phyloP scores from a whole-genome alignment of 1,140 invertebrate species.

The Macrocentrus cingulum region DNA sequence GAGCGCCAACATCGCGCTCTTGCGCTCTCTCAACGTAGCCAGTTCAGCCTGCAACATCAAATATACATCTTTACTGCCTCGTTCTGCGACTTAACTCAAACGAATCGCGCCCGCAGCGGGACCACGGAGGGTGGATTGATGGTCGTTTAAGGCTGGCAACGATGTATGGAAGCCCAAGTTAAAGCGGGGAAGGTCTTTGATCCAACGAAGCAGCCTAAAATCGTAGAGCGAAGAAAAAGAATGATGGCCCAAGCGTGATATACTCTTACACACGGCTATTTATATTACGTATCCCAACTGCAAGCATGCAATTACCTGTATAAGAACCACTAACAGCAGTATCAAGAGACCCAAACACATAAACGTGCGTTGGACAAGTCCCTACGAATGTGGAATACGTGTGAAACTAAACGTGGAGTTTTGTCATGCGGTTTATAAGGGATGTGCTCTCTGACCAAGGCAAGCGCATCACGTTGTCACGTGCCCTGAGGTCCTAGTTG shows the following conservation, averaged over 20 bases:
- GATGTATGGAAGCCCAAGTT: slow-evolving; percentile 14
- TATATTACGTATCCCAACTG: too few species aligned
- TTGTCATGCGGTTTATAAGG: slow-evolving; percentile 9
- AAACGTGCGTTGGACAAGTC: slow-evolving; percentile 12
- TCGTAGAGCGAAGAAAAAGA: neutral
- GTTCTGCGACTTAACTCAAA: slow-evolving; percentile 40
- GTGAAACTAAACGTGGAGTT: too few species aligned
- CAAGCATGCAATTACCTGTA: too few species aligned
- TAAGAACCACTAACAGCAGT: too few species aligned
- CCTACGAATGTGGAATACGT: too few species aligned
- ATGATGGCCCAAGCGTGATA: neutral
- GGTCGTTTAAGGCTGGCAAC: slow-evolving; percentile 22
- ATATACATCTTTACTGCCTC: slow-evolving; percentile 49
- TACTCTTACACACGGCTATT: too few species aligned
- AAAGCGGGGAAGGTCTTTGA: neutral
- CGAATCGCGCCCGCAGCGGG: slow-evolving; percentile 32
- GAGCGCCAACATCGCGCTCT: slow-evolving; percentile 69
- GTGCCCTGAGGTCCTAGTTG: slow-evolving; percentile 47
- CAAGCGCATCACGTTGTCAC: slow-evolving; percentile 54
- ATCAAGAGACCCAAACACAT: too few species aligned
- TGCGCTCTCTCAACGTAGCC: slow-evolving; percentile 70
- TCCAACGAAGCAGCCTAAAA: neutral
- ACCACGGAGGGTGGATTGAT: slow-evolving; percentile 24
- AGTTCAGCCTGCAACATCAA: slow-evolving; percentile 65
- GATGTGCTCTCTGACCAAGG: slow-evolving; percentile 28